Conservation (phyloP, 2,113 vertebrate genomes). For the Aleadryas rufinucha region DNA sequence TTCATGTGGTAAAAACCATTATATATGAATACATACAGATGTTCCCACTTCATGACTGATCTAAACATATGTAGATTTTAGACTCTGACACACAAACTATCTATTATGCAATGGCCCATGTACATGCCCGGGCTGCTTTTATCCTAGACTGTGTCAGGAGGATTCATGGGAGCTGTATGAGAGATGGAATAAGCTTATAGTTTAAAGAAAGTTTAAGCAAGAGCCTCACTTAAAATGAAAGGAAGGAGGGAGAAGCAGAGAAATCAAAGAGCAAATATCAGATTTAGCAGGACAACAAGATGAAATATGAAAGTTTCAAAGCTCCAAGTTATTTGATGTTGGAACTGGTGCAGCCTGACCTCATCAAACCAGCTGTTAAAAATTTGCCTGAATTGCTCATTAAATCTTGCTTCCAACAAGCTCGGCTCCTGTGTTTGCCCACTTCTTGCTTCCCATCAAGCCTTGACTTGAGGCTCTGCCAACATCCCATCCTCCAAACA, state of each 20-base stretch:
- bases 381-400: not conserved
- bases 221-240: not conserved
- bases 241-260: not conserved
- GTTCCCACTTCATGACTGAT: slow-evolving; percentile 43
- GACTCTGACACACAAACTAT: slow-evolving; percentile 20
- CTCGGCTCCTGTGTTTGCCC: not conserved
- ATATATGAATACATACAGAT: slow-evolving; percentile 45
- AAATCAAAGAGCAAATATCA: not conserved
- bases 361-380: slow-evolving; percentile 2
- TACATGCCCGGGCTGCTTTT: not conserved
- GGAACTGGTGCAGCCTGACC: not conserved
- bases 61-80: slow-evolving; percentile 46
- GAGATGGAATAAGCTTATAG: not conserved
- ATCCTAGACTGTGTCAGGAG: not conserved
- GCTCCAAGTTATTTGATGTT: not conserved
- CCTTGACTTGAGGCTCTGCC: not conserved
- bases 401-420: not conserved
- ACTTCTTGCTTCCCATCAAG: not conserved
- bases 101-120: slow-evolving; percentile 7
- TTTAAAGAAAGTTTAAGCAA: not conserved
- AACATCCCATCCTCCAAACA: not conserved
- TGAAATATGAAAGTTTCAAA: slow-evolving; percentile 13
- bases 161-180: not conserved
- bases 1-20: slow-evolving; percentile 33
- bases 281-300: not conserved